Evolutionary conservation across 2,113 vertebrate genomes (phyloP).

Genomic region (Aldabrachelys gigantea): DNA sequence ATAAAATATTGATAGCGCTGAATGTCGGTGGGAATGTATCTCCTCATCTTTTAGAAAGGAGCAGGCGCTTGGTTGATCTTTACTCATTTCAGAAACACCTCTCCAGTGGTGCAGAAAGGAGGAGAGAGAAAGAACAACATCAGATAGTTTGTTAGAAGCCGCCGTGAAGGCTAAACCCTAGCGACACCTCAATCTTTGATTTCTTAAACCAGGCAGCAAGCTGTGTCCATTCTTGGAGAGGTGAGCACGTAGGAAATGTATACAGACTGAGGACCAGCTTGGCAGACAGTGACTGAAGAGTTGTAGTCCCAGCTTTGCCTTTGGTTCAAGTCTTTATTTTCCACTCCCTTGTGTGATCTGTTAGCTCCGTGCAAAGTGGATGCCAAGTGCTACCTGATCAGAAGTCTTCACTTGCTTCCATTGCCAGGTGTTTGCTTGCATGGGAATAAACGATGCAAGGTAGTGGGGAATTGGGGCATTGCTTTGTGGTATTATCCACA

Average conservation of each 20-base stretch:
- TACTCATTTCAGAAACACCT: constrained; percentile 24
- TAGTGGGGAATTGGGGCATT: neutral
- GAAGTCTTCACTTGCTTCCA: neutral
- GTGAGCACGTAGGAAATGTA: neutral
- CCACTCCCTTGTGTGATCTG: neutral
- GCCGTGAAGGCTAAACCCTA: neutral
- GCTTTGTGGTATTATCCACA: neutral
- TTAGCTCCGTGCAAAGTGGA: neutral
- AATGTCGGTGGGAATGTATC: constrained; percentile 39
- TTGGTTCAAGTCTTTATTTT: neutral
- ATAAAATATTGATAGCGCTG: constrained; percentile 55
- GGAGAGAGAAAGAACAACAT: constrained; percentile 5
- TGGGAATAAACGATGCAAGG: neutral
- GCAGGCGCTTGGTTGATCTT: constrained; percentile 15
- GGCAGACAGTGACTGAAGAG: neutral
- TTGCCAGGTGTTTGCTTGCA: neutral
- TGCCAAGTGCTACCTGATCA: neutral
- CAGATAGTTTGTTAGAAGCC: constrained; percentile 63
- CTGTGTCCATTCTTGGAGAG: fast-evolving
- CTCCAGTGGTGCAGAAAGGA: neutral
- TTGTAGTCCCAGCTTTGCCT: neutral
- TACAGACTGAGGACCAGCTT: neutral
- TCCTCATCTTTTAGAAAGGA: constrained; percentile 34
- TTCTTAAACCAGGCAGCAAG: neutral
- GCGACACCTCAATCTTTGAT: neutral